Base-by-base conservation (phyloP, 2,113 vertebrate genomes). In the Polypterus senegalus region DNA sequence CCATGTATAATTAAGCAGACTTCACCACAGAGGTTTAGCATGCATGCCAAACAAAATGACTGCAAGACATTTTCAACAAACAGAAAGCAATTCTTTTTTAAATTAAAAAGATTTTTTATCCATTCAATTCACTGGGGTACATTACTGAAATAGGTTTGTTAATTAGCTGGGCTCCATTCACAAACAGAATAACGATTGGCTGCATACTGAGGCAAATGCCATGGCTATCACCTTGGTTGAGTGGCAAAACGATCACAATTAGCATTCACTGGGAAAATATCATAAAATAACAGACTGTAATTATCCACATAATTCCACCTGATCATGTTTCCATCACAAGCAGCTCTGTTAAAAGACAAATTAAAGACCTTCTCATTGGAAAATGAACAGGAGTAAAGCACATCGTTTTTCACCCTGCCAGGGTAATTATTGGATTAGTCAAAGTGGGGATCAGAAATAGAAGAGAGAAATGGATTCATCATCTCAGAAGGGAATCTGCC, bases 301-400 rank as follows among this genome's bases (percentile, higher is more conserved):
- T 87, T 85, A 80, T 71, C 70, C 79, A 70, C 76, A 82, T 86
- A 82, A 83, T 78, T 78, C 71, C 67, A 66, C 73, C 79, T 76
- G 70, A 76, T 75, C 77, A 76, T 71, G 67, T 59, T 10, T 70
- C 65, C 72, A 70, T 61, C 70, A 70, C 66, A 71, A 70, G 68
- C 59, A 61, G 67, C 64, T 70, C 68, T 62, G 69, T 49, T 70
- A 70, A 73, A 67, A 69, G 71, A 69, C 69, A 68, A 76, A 82
- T 73, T 72, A 78, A 71, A 70, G 63, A 66, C 65, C 63, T 66
- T 74, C 73, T 71, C 53, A 59, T 55, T 77, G 75, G 77, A 70
- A 71, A 80, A 66, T 79, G 82, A 86, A 86, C 78, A 79, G 81
- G 82, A 86, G 84, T 84, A 86, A 72, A 69, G 75, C 74, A 76